Evolutionary conservation across 2,888 invertebrate species (phyloP), one percentile per base, ranked within the genome.

Genomic region (Digitonthophagus gazella): DNA sequence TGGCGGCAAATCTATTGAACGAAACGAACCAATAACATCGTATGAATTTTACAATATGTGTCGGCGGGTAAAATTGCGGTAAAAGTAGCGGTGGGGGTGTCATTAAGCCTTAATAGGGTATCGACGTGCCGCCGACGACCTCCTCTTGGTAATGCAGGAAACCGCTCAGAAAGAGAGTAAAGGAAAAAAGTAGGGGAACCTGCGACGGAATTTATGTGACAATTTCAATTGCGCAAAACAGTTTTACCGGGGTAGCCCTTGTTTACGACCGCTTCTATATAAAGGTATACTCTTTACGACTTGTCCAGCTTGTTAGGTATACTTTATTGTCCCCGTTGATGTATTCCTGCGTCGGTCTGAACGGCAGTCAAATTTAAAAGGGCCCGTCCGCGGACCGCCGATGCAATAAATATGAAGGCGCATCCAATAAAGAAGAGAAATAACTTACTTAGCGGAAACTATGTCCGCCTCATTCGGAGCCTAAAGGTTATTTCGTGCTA

Each of bases 231-330:
- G 69, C 67, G 65, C 69, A 69, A 69, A 71, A 69, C 67, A 71
- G 69, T 71, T 71, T 71, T 58, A 66, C 66, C 57, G 18, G 61
- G 61, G 61, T 18, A 61, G 55, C 69, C 66, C 66, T 73, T 71
- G 70, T 75, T 75, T 75, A 75, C 70, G 72, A 71, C 69, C 67
- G 66, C 72, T 71, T 71, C 74, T 73, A 74, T 75, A 75, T 76
- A 74, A 73, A 73, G 72, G 72, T 65, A 61, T 73, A 72, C 71
- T 72, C 72, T 75, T 76, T 76, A 76, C 74, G 75, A 74, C 74
- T 74, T 69, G 74, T 70, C 71, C 74, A 73, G 75, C 75, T 76
- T 75, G 76, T 76, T 76, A 76, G 71, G 75, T 72, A 74, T 76
- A 73, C 74, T 76, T 76, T 76, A 76, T 76, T 74, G 74, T 74